Evolutionary conservation across 2,797 vertebrate genomes (phyloP), one percentile per base, ranked within the genome.

Genomic region (Dryobates pubescens): DNA sequence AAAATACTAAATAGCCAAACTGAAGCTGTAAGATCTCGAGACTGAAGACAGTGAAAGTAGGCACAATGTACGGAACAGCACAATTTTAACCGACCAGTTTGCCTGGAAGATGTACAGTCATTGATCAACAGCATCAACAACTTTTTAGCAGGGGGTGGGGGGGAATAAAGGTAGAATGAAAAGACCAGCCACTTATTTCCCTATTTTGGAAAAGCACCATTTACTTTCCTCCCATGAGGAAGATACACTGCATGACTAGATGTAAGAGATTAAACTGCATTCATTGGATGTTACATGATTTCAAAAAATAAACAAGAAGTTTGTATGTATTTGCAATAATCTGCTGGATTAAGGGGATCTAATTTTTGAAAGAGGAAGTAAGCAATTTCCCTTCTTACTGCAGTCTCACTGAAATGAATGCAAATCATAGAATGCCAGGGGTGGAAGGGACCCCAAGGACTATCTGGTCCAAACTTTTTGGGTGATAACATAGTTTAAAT

Each of bases 181-280:
- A 72, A 10, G 13, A 80, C 20, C 17, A 64, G 67, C 27, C 34
- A 61, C 43, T 95, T 92, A 92, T 82, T 96, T 96, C 79, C 65
- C n/a, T 77, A 68, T 78, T 94, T 94, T 75, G n/a, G 57, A 81
- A 79, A 96, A 93, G 69, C 32, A 64, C n/a, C 51, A 65, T 76
- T 89, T 91, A 92, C 57, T 96, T 96, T 76, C 72, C 26, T 90
- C 34, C 57, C 73, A n/a, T 61, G 19, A 88, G 71, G 87, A 93
- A 94, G 78, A 92, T 13, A 82, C 10, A 57, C 18, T 69, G 49
- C 30, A 30, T 88, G 56, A 81, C 88, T 57, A 92, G 69, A 86
- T 83, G 20, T 51, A 82, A 93, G 38, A 78, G 49, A 86, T 63
- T 82, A 72, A 84, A 88, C 56, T 81, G 79, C 95, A 87, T 88